Conservation (phyloP, 2,888 invertebrate genomes). For the Zaprionus obscuricornis region DNA sequence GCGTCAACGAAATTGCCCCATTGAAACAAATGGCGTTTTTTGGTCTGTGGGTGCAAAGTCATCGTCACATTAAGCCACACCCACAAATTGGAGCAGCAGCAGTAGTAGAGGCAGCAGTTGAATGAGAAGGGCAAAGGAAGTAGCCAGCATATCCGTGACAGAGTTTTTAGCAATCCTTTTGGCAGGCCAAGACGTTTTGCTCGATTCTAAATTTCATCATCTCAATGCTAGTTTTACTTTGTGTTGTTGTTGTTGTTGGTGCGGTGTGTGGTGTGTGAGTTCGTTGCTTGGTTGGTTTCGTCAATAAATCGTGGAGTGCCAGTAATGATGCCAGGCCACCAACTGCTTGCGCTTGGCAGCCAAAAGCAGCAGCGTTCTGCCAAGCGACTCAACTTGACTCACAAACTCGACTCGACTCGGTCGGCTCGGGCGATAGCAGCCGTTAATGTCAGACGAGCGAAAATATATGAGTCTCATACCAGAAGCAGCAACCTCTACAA, state of each 20-base stretch:
- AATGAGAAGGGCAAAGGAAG: too few relatives aligned
- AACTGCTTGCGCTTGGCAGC: slow-evolving; percentile 5
- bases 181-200: slow-evolving; percentile 68
- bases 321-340: slow-evolving; percentile 72
- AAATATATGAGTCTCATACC: slow-evolving; percentile 81
- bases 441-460: slow-evolving; percentile 84
- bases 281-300: slow-evolving; percentile 60
- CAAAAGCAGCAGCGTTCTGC: too few relatives aligned
- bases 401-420: too few relatives aligned
- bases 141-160: slow-evolving; percentile 2
- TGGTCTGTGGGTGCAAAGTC: slow-evolving; percentile 21
- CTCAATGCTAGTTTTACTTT: slow-evolving; percentile 23
- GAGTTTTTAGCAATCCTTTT: slow-evolving; percentile 64
- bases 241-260: background rate
- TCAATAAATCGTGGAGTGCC: slow-evolving; percentile 83
- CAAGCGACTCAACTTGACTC: slow-evolving; percentile 33
- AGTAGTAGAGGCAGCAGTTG: background rate
- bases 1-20: slow-evolving; percentile 69
- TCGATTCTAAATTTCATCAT: slow-evolving; percentile 74
- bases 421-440: slow-evolving; percentile 82
- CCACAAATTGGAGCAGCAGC: slow-evolving; percentile 22
- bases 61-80: slow-evolving; percentile 55
- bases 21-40: slow-evolving; percentile 72
- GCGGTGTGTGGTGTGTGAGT: slow-evolving; percentile 25
- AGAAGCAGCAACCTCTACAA: slow-evolving; percentile 8